A percentile compares a stretch with the other conserved stretches of the same genome.
Conservation (phyloP, 2,113 vertebrate species). For the Anoura caudifer region DNA sequence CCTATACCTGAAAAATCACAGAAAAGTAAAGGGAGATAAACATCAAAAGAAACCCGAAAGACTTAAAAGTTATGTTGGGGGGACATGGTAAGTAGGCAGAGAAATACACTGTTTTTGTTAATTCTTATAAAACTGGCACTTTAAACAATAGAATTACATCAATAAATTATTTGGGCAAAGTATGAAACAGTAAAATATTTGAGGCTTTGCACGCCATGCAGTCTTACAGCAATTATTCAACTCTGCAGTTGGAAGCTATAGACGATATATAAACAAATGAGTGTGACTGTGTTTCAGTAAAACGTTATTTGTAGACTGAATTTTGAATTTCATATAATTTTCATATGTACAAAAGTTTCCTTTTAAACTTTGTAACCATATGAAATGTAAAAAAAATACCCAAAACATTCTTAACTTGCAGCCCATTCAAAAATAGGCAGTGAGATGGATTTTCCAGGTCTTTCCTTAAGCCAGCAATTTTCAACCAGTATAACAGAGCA, state of each 20-base stretch:
- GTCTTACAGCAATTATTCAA: no score
- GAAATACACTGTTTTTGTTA: neutral
- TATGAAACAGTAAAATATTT: neutral
- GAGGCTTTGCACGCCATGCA: neutral
- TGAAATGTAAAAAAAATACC: neutral
- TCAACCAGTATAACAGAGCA: neutral
- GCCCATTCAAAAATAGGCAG: neutral
- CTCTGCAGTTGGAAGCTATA: no score
- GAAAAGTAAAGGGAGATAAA: neutral
- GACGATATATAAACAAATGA: no score
- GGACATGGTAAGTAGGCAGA: neutral
- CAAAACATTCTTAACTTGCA: neutral
- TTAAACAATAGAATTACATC: neutral
- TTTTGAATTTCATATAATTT: neutral
- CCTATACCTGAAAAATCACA: conserved; percentile 1
- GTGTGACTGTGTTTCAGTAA: no score
- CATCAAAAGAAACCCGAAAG: neutral
- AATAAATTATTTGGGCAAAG: neutral
- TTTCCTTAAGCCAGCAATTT: neutral
- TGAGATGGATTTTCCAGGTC: neutral
- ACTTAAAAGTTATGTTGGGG: neutral
- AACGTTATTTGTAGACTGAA: no score
- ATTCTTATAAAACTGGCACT: neutral
- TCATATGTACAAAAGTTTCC: neutral
- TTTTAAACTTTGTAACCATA: neutral